Evolutionary conservation across 2,113 vertebrate genomes (phyloP).

Genomic region (Tetrax tetrax): DNA sequence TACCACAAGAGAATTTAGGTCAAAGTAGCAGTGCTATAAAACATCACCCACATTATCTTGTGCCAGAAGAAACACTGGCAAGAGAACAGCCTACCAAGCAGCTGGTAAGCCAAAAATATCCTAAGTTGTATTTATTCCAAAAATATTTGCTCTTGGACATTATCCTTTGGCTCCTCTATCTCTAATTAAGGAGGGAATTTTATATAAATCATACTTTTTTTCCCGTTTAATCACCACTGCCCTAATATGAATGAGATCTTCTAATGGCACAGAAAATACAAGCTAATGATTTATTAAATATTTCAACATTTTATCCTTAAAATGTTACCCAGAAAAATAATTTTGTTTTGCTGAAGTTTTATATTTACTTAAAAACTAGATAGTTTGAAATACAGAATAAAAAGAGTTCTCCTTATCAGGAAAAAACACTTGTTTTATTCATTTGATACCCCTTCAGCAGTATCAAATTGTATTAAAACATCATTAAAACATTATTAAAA

Average conservation of each 20-base stretch:
- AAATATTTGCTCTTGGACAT: constrained; percentile 11
- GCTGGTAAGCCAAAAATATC: constrained; percentile 8
- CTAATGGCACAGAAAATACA: background rate
- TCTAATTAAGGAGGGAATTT: background rate
- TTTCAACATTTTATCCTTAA: background rate
- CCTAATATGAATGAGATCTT: background rate
- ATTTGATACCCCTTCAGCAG: background rate
- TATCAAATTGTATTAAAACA: background rate
- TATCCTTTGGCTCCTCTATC: background rate
- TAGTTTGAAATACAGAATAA: background rate
- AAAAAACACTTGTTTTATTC: background rate
- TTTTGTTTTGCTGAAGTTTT: background rate
- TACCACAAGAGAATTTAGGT: background rate
- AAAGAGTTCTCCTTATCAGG: background rate
- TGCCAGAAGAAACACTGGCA: constrained; percentile 20
- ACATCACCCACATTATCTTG: background rate
- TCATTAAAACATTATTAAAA: background rate
- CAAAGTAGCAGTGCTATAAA: background rate
- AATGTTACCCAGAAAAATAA: background rate
- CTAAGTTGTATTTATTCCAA: background rate
- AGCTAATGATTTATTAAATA: background rate
- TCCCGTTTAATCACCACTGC: background rate
- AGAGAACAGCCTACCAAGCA: constrained; percentile 5
- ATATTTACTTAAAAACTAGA: background rate
- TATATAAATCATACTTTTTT: background rate